phyloP scores from a whole-genome alignment of 1,140 invertebrate species.

The Amyelois transitella region DNA sequence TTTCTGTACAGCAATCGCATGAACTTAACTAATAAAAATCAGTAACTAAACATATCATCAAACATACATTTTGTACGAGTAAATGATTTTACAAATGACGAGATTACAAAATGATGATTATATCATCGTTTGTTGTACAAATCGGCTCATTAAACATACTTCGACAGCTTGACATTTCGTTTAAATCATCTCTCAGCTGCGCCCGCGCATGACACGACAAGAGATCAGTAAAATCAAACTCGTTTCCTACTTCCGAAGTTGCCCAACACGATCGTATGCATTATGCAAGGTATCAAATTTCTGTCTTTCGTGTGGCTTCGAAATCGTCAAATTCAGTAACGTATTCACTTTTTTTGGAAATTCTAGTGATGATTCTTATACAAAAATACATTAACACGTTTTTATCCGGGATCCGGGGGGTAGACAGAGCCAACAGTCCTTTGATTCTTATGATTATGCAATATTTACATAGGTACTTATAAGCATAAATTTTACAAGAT shows the following conservation, averaged over 20 bases:
- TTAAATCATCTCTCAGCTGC: not conserved
- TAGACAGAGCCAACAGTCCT: too few relatives aligned
- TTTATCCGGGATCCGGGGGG: too few relatives aligned
- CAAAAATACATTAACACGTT: not conserved
- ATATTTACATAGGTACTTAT: too few relatives aligned
- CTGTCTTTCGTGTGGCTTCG: not conserved
- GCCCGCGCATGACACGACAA: not conserved
- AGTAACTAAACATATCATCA: too few relatives aligned
- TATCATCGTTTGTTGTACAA: too few relatives aligned
- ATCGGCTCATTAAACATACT: not conserved
- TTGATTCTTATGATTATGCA: too few relatives aligned
- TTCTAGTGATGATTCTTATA: not conserved
- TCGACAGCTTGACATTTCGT: not conserved
- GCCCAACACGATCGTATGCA: not conserved
- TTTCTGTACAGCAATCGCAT: too few relatives aligned
- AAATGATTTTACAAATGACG: too few relatives aligned
- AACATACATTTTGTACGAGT: too few relatives aligned
- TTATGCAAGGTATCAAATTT: not conserved
- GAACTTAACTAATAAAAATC: too few relatives aligned
- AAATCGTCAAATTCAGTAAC: not conserved
- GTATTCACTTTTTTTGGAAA: not conserved
- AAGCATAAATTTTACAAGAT: too few relatives aligned
- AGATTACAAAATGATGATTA: not conserved
- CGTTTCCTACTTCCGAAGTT: constrained; percentile 3
- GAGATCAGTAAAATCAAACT: not conserved